Evolutionary conservation across 1,140 invertebrate species (phyloP).

Genomic region (Phenacoccus solenopsis): DNA sequence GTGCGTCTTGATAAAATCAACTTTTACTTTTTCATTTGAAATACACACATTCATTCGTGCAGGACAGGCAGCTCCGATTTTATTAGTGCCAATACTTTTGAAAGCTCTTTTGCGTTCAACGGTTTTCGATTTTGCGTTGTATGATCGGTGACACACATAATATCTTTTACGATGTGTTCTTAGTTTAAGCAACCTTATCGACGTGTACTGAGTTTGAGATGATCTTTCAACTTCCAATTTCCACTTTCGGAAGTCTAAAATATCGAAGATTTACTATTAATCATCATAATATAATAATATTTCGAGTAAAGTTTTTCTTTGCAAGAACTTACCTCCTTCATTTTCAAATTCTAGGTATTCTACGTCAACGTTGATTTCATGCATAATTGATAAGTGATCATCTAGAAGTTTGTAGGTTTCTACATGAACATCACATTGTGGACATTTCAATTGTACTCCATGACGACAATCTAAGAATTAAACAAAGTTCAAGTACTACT

Average conservation of each 20-base stretch:
- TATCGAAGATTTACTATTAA: background rate
- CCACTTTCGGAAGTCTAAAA: slow-evolving; percentile 10
- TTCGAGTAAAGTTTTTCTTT: background rate
- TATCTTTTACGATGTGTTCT: background rate
- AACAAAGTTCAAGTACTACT: no score
- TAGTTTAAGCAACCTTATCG: background rate
- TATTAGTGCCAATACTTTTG: slow-evolving; percentile 17
- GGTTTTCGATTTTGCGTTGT: background rate
- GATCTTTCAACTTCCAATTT: background rate
- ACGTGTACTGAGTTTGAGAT: background rate
- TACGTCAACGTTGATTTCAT: background rate
- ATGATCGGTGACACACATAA: slow-evolving; percentile 11
- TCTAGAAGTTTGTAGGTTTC: slow-evolving; percentile 1
- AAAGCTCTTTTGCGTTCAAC: background rate
- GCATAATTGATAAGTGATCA: background rate
- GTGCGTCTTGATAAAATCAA: slow-evolving; percentile 1
- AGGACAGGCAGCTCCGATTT: slow-evolving; percentile 9
- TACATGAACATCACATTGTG: slow-evolving; percentile 5
- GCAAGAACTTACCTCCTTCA: background rate
- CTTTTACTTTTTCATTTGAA: background rate
- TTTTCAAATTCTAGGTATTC: slow-evolving; percentile 11
- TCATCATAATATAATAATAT: background rate
- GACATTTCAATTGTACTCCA: background rate
- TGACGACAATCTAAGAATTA: no score
- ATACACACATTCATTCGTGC: background rate